Percentiles rank a stretch among this genome's conserved stretches.
Conservation (phyloP, 1,140 invertebrate species). For the Drosophila burlai region DNA sequence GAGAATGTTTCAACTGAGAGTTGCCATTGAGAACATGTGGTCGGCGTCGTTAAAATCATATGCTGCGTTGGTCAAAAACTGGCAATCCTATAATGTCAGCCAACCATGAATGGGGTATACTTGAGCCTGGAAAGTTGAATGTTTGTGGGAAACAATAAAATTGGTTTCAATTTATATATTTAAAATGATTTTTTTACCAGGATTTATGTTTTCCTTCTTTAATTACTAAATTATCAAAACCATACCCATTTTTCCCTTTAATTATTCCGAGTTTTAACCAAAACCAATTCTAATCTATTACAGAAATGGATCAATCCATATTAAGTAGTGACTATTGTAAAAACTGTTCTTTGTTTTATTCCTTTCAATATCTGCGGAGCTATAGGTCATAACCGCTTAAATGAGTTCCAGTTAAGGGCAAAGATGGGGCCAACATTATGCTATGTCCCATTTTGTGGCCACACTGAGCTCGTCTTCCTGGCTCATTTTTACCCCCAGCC, state of each 20-base stretch:
- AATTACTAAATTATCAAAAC: no score
- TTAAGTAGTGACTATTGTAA: not conserved
- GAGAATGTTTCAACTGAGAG: conserved; percentile 27
- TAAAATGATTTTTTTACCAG: not conserved
- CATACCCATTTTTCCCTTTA: fast-evolving
- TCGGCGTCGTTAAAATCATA: conserved; percentile 73
- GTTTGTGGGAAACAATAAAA: no score
- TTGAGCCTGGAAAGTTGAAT: not conserved
- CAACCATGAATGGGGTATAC: conserved; percentile 6
- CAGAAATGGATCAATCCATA: not conserved
- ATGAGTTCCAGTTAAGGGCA: conserved; percentile 15
- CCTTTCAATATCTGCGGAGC: conserved; percentile 46
- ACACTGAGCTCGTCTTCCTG: conserved; percentile 2
- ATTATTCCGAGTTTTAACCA: not conserved
- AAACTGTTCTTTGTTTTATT: not conserved
- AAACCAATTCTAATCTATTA: not conserved
- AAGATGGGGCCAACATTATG: conserved; percentile 35
- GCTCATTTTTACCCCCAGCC: not conserved
- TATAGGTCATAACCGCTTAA: conserved; percentile 1
- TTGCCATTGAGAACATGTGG: conserved; percentile 27
- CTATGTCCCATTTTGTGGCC: conserved; percentile 28
- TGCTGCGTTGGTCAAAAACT: conserved; percentile 70
- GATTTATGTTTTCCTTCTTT: no score
- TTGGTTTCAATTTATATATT: not conserved
- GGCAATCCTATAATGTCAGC: conserved; percentile 23